Conservation (phyloP, 2,888 invertebrate species). For the Melanotus villosus region DNA sequence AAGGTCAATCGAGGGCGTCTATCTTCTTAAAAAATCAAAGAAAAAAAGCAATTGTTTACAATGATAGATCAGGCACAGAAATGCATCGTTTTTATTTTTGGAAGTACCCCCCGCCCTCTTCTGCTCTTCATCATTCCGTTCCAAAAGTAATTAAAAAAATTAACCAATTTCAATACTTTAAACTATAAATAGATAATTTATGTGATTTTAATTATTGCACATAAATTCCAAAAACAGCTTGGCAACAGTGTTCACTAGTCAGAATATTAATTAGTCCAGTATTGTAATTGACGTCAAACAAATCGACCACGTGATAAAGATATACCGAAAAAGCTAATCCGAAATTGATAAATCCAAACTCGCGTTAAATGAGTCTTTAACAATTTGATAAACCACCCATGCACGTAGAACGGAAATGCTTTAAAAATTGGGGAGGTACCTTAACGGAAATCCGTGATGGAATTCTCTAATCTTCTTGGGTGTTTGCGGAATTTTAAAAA, state of each 20-base stretch:
- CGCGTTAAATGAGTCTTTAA: too few relatives aligned
- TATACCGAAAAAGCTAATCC: not conserved
- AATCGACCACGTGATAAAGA: conserved; percentile 7
- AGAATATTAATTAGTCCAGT: conserved; percentile 16
- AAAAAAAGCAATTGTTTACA: too few relatives aligned
- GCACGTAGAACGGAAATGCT: not conserved
- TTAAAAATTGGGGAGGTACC: not conserved
- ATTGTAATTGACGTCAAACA: conserved; percentile 13
- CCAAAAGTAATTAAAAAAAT: not conserved
- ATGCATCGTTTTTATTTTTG: too few relatives aligned
- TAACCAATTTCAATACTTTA: not conserved
- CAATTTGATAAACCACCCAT: not conserved
- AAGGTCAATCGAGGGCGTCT: too few relatives aligned
- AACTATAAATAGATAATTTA: not conserved
- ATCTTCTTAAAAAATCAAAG: too few relatives aligned
- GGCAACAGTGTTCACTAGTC: not conserved
- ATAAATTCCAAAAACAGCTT: conserved; percentile 1
- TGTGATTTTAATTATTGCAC: not conserved
- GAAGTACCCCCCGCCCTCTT: too few relatives aligned
- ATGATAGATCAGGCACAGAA: too few relatives aligned
- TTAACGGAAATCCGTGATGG: conserved; percentile 13
- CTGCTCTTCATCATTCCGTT: too few relatives aligned
- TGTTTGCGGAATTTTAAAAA: not conserved
- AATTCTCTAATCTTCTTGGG: not conserved
- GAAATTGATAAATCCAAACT: too few relatives aligned